Percentiles rank a stretch among this genome's conserved stretches.
phyloP scores from a whole-genome alignment of 2,888 invertebrate species.

The Heliconius sara region DNA sequence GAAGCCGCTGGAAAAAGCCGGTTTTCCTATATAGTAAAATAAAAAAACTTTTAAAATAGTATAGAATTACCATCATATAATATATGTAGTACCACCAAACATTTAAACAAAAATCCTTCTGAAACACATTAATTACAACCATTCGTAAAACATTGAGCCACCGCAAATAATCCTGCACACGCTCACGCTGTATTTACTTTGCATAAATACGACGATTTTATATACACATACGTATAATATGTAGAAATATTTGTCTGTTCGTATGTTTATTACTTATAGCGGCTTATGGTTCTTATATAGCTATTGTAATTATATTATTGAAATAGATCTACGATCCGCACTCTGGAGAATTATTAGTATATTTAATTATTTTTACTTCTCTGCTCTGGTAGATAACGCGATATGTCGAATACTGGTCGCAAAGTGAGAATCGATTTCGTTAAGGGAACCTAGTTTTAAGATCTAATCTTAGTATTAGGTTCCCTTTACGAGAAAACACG shows the following conservation, averaged over 20 bases:
- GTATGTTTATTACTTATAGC: not conserved
- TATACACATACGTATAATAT: constrained; percentile 10
- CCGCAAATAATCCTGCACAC: constrained; percentile 68
- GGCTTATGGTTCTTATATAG: not conserved
- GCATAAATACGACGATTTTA: constrained; percentile 31
- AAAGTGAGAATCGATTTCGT: too few species aligned
- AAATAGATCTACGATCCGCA: too few species aligned
- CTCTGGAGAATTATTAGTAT: too few species aligned
- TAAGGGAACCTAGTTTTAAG: too few species aligned
- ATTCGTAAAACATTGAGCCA: constrained; percentile 75
- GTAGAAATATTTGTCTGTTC: not conserved
- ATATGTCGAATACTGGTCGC: too few species aligned
- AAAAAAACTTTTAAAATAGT: too few species aligned
- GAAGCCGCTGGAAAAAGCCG: not conserved
- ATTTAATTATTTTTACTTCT: too few species aligned
- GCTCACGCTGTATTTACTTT: constrained; percentile 52
- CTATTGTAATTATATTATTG: not conserved
- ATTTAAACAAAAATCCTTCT: constrained; percentile 50
- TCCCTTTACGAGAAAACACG: too few species aligned
- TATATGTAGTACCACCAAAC: not conserved
- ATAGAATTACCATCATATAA: not conserved
- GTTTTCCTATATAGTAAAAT: not conserved
- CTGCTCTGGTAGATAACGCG: too few species aligned
- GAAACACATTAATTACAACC: constrained; percentile 78
- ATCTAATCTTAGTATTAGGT: too few species aligned